Evolutionary conservation across 2,888 invertebrate species (phyloP).

Genomic region (Apodemia mormo): DNA sequence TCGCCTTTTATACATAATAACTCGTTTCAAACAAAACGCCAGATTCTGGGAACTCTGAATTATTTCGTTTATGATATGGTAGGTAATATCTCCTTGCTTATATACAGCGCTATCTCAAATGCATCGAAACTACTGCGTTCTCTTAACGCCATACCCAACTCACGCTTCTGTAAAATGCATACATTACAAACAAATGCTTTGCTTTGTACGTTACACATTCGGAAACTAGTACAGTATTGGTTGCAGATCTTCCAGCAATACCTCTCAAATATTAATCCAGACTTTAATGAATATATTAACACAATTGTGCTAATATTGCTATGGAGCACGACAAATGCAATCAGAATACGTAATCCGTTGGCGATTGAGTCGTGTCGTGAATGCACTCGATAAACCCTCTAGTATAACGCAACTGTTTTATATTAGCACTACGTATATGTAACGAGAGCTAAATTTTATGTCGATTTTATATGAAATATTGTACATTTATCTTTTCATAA

Average conservation of each 20-base stretch:
- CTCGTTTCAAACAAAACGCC: no score
- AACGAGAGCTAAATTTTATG: neutral
- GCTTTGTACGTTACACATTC: neutral
- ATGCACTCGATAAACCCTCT: neutral
- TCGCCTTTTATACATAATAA: no score
- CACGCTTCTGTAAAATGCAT: neutral
- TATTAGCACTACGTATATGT: neutral
- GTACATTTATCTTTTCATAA: neutral
- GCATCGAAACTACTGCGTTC: no score
- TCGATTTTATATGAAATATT: neutral
- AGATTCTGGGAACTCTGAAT: no score
- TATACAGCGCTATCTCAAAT: no score
- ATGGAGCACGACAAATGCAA: constrained; percentile 5
- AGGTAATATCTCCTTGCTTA: no score
- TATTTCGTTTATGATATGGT: no score
- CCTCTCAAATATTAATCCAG: neutral
- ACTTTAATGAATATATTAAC: constrained; percentile 8
- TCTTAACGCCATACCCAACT: no score
- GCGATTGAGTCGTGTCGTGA: constrained; percentile 3
- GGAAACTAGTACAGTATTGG: no score
- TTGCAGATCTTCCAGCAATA: no score
- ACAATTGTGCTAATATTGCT: constrained; percentile 15
- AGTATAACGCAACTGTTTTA: neutral
- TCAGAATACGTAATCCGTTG: constrained; percentile 11
- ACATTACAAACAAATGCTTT: neutral